Base-by-base conservation (phyloP, 2,888 invertebrate genomes). In the Scaptomyza parva region DNA sequence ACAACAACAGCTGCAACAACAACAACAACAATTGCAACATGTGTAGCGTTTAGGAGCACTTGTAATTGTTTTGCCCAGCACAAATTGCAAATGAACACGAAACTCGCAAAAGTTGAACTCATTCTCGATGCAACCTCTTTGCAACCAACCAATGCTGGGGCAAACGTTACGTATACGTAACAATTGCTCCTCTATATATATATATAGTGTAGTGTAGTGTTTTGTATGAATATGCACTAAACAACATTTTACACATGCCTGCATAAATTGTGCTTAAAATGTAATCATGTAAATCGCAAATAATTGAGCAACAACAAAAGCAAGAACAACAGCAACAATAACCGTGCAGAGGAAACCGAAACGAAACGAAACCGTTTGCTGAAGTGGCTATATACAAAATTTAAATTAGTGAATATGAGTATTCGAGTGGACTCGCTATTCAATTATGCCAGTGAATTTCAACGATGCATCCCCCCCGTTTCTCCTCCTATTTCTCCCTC, bases 1-100 rank as follows among this genome's bases (percentile, higher is more conserved):
- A 9, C 7, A 26, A n/a, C n/a, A n/a, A n/a, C n/a, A n/a, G n/a
- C n/a, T n/a, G n/a, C 26, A 26, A 26, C 26, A 26, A 47, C 22
- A 28, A 12, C 20, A 17, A 35, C 35, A 60, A 63, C 58, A 64
- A 62, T 26, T 20, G 43, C 30, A 64, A 60, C 66, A 71, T 77
- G 70, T 81, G 73, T 66, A 66, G 22, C 76, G 72, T 70, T 81
- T 76, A 69, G 75, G 75, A 43, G 70, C 60, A 61, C 76, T 78
- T 76, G 28, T 83, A 87, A 87, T 85, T 87, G 83, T 85, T 85
- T 81, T 63, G 61, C 62, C 58, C 60, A 41, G 70, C 87, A 74
- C 81, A 88, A 88, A 83, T 83, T 83, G 83, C 83, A 87, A 85
- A 87, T 78, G 86, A 87, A 82, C 88, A 83, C 87, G 82, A 87